These are phyloP conservation scores for Enteromius radiatus DNA, from an alignment of 2,797 vertebrate species.

Conservation along the genomic window DNA sequence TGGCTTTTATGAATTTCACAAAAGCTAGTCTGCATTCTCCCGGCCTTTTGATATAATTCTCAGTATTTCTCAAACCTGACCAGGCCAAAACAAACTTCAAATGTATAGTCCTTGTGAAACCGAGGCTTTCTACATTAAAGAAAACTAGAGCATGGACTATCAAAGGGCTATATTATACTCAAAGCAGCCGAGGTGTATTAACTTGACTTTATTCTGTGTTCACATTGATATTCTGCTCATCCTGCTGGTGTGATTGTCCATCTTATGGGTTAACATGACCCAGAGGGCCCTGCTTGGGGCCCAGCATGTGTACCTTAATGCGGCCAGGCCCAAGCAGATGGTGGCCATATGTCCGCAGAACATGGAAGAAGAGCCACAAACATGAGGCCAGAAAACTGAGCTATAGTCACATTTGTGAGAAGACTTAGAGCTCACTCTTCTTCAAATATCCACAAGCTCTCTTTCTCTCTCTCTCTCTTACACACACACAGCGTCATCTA, in stretches of 20 bases:
- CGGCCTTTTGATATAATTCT: conserved; percentile 24
- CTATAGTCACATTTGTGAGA: conserved; percentile 18
- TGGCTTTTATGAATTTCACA: conserved; percentile 33
- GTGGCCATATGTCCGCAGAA: conserved; percentile 72
- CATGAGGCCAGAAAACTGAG: conserved; percentile 30
- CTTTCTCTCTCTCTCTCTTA: too few relatives aligned
- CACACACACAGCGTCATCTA: neutral
- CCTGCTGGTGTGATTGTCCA: conserved; percentile 3
- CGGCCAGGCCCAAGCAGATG: conserved; percentile 71
- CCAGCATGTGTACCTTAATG: conserved; percentile 63
- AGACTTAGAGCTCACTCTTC: neutral
- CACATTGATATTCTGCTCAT: conserved; percentile 17
- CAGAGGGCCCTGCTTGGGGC: conserved; percentile 57
- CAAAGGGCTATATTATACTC: conserved; percentile 2
- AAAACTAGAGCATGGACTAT: conserved; percentile 34
- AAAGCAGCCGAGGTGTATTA: neutral
- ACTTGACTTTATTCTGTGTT: conserved; percentile 9
- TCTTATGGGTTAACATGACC: conserved; percentile 63
- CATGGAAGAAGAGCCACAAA: conserved; percentile 58
- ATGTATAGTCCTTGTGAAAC: conserved; percentile 29
- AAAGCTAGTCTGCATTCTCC: neutral
- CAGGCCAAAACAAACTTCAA: conserved; percentile 18
- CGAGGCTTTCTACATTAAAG: conserved; percentile 9
- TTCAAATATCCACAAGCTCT: conserved; percentile 2
- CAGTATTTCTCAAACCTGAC: conserved; percentile 8